A percentile compares a stretch with the other conserved stretches of the same genome.
These are phyloP conservation scores for Sphyrna mokarran DNA, from an alignment of 2,113 vertebrate genomes.

Conservation along the genomic window DNA sequence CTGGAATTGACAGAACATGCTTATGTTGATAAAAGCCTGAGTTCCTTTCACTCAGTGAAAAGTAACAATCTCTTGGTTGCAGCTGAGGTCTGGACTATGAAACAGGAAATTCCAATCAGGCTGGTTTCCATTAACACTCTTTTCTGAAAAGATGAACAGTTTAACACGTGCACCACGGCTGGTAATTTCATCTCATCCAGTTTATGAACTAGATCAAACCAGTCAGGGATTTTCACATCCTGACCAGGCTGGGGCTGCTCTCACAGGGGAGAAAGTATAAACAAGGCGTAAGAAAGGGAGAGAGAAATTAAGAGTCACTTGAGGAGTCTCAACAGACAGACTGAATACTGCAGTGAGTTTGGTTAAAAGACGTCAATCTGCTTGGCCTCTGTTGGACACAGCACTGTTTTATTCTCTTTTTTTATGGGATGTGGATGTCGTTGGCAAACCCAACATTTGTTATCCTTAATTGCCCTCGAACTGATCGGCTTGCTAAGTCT, in stretches of 20 bases:
- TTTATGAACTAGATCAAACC: background rate
- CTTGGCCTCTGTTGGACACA: background rate
- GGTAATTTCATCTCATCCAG: conserved; percentile 12
- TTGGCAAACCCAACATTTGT: too few species aligned
- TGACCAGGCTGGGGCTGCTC: background rate
- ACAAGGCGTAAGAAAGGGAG: background rate
- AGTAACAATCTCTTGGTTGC: background rate
- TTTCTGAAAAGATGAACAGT: conserved; percentile 8
- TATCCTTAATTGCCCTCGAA: too few species aligned
- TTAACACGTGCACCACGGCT: background rate
- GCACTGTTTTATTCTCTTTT: background rate
- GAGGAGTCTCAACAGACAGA: background rate
- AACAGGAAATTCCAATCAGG: conserved; percentile 35
- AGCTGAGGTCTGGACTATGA: background rate
- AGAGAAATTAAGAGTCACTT: conserved; percentile 11
- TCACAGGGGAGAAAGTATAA: background rate
- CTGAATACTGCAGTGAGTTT: background rate
- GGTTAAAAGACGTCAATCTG: background rate
- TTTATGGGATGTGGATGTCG: too few species aligned
- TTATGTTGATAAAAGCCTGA: background rate
- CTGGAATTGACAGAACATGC: conserved; percentile 15
- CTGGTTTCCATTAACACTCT: background rate
- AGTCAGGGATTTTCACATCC: conserved; percentile 12
- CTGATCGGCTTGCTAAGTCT: too few species aligned
- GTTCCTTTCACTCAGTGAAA: background rate